Base-by-base conservation (phyloP, 53 echinoderm and acorn worm genomes). In the Paelopatides confundens region DNA sequence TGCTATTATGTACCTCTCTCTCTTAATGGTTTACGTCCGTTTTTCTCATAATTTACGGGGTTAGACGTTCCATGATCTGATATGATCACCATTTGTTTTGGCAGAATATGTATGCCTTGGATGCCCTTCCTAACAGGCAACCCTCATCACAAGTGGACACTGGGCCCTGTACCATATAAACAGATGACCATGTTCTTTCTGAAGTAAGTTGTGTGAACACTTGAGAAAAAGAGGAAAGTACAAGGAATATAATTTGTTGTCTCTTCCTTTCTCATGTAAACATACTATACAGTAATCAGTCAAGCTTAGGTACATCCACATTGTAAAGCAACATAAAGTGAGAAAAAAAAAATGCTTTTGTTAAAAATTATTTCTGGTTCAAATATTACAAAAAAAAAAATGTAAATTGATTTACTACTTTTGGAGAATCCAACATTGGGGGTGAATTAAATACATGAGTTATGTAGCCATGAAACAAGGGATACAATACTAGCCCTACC, bases 371-470 rank as follows among this genome's bases (percentile, higher is more conserved):
- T 74, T 74, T 74, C 40, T 28, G 46, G 24, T 46, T 74, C 51
- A 79, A 79, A 79, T 79, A 50, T 79, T 79, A 79, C 79, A 76
- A n/a, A n/a, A n/a, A n/a, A n/a, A 79, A 79, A 79, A 52, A 70
- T 78, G 78, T 78, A 23, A 51, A 71, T 26, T 46, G 31, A 40
- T 35, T 58, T 23, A 58, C 24, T 58, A 58, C 17, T 12, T 40
- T 74, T 39, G 40, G 35, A 39, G 23, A 39, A 21, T 74, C n/a
- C 27, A 39, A 74, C 39, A 39, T 24, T 24, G 39, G 74, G 21
- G 74, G 34, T 79, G 54, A 51, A 31, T n/a, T 79, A 79, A 53
- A 48, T 51, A 48, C 84, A 63, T 66, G 21, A 63, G 84, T n/a
- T 34, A 62, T 34, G 84, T 63, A 63, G 65, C 38, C 81, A 28